Base-by-base conservation (phyloP, 2,113 vertebrate genomes). In the Pluvialis apricaria region DNA sequence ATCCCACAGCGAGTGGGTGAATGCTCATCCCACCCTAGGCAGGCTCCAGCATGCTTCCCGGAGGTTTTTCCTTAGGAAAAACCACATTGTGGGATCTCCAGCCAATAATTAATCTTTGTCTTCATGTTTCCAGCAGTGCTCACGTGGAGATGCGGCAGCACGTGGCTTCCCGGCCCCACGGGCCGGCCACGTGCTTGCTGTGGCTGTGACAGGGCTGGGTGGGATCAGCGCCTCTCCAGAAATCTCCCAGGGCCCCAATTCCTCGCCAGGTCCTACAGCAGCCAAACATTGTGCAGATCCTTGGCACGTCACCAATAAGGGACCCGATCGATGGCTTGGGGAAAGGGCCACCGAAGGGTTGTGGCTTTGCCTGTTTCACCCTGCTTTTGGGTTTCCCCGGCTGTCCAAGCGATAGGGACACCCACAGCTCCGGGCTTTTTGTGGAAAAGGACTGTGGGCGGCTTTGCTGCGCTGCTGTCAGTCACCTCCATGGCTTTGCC, bases 261-360 rank as follows among this genome's bases (percentile, higher is more conserved):
- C 22, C 24, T 81, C 4, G 0, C 22, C 10, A 25, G 24, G 20
- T 66, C 28, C 29, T 66, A 29, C 55, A 75, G 49, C 61, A 86
- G 38, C n/a, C 61, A 68, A 76, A 70, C 49, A 18, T 3, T n/a
- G 10, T 55, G 28, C 42, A 11, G 14, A 15, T 75, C 10, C 25
- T 4, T 0, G 0, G 13, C 24, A 24, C 0, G 1, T 60, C 26
- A 52, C 40, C 12, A 21, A 2, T 31, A 45, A 64, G 38, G 8
- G 11, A 57, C 21, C 28, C 32, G 15, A 5, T 55, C 32, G 15
- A 5, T 55, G 28, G 11, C 55, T 78, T 1, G 2, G 42, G 62
- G 83, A 71, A 90, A 80, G 12, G 19, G 40, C 19, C 20, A 51
- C 22, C 6, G 0, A 62, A 65, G 1, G 1, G 7, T 70, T 72